Conservation (phyloP, 2,113 vertebrate species). For the Xenopus borealis region DNA sequence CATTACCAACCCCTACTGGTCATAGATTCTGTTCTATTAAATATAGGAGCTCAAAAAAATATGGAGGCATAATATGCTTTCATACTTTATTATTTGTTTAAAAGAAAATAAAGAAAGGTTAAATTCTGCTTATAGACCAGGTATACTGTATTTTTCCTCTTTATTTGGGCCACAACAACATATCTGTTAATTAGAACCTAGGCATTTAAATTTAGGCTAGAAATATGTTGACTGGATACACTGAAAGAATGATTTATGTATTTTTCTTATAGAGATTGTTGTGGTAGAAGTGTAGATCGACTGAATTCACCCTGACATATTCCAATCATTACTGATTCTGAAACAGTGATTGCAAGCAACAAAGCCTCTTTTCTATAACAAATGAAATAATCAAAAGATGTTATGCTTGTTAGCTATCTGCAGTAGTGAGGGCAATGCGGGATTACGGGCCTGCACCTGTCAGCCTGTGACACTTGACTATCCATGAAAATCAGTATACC, state of each 20-base stretch:
- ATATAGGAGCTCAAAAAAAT: too few species aligned
- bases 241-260: neutral
- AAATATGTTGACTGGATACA: too few species aligned
- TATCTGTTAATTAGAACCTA: too few species aligned
- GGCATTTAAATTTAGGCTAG: too few species aligned
- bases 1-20: too few species aligned
- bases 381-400: conserved; percentile 53
- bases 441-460: conserved; percentile 62
- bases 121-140: too few species aligned
- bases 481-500: conserved; percentile 60
- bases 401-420: conserved; percentile 64
- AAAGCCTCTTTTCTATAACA: conserved; percentile 56
- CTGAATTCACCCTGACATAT: conserved; percentile 47
- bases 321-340: conserved; percentile 57
- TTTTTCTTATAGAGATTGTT: conserved; percentile 27
- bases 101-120: too few species aligned
- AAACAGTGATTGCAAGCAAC: conserved; percentile 65
- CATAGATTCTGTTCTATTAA: too few species aligned
- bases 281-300: conserved; percentile 56
- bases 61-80: too few species aligned
- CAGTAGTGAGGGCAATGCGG: conserved; percentile 61
- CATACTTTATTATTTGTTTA: too few species aligned
- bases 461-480: conserved; percentile 61
- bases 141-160: too few species aligned
- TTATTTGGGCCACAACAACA: too few species aligned